Evolutionary conservation across 1,140 invertebrate species (phyloP).

Genomic region (Pentalonia nigronervosa): DNA sequence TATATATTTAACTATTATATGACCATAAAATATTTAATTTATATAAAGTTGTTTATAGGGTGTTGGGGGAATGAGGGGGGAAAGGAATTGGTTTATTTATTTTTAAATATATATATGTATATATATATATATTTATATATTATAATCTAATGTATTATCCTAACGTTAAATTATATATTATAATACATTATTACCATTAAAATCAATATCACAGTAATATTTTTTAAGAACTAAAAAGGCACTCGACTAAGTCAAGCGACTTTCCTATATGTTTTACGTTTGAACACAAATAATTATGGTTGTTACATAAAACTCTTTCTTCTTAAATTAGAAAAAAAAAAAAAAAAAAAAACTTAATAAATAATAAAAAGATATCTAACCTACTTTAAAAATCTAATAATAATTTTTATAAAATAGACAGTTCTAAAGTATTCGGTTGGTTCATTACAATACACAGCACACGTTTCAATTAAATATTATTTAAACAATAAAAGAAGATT

Average conservation of each 20-base stretch:
- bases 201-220: conserved; percentile 58
- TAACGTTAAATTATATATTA: conserved; percentile 41
- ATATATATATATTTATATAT: neutral
- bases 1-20: conserved; percentile 26
- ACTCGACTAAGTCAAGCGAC: conserved; percentile 55
- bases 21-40: conserved; percentile 29
- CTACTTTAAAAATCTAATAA: conserved; percentile 58
- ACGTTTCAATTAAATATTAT: conserved; percentile 59
- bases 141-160: conserved; percentile 45
- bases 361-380: conserved; percentile 46
- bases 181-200: conserved; percentile 58
- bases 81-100: neutral
- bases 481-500: conserved; percentile 56
- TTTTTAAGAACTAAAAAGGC: conserved; percentile 54
- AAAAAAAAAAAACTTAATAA: conserved; percentile 46
- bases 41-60: neutral
- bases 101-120: conserved; percentile 30
- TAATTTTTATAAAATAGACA: conserved; percentile 57
- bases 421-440: conserved; percentile 58
- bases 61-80: neutral
- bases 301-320: conserved; percentile 55
- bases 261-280: conserved; percentile 52
- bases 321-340: conserved; percentile 36
- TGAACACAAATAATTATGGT: conserved; percentile 58
- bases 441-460: conserved; percentile 58